phyloP scores from a whole-genome alignment of 2,113 vertebrate genomes.

The Puffinus mauretanicus region DNA sequence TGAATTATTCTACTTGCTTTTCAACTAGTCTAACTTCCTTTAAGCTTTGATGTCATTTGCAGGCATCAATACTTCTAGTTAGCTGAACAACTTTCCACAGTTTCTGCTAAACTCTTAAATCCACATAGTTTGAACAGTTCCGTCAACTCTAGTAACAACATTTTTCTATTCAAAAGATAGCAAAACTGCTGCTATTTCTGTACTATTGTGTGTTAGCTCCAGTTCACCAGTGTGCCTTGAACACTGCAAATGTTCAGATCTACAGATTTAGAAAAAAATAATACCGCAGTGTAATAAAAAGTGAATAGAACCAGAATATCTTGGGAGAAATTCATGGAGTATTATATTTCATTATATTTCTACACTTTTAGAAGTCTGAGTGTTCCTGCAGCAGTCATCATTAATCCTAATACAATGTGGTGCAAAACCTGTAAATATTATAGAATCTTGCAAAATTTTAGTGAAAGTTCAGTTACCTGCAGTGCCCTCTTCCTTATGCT shows the following conservation, averaged over 20 bases:
- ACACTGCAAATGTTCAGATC: neutral
- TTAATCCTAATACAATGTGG: neutral
- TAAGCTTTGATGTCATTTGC: constrained; percentile 18
- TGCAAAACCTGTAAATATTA: neutral
- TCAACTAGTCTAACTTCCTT: neutral
- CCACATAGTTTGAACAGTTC: neutral
- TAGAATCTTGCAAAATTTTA: neutral
- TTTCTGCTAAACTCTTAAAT: neutral
- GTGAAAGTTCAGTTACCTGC: neutral
- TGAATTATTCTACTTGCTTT: constrained; percentile 47
- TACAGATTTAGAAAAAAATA: neutral
- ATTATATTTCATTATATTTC: neutral
- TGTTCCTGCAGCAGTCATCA: neutral
- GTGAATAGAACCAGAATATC: neutral
- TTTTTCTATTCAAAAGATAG: neutral
- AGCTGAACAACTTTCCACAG: neutral
- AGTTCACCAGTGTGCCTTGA: neutral
- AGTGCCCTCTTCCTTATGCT: neutral
- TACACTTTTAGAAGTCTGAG: neutral
- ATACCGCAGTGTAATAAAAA: neutral
- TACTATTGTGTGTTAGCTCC: neutral
- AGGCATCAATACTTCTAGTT: neutral
- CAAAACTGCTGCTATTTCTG: neutral
- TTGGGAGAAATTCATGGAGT: neutral
- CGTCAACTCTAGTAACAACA: neutral